Conservation (phyloP, 1,140 invertebrate species). For the Drosophila novamexicana region DNA sequence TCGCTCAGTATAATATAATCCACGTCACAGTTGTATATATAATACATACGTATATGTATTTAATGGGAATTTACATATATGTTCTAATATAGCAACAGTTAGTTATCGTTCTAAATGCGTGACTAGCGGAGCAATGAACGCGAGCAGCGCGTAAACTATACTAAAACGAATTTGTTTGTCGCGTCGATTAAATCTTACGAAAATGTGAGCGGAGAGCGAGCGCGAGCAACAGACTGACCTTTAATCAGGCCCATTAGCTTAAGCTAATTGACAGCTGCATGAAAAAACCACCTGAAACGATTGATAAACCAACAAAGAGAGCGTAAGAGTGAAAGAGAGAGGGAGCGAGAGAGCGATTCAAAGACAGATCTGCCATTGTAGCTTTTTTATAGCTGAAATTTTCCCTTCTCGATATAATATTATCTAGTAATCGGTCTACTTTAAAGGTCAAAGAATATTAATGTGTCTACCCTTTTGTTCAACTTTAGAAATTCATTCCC, state of each 20-base stretch:
- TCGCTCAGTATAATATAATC: slow-evolving; percentile 7
- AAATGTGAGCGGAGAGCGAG: slow-evolving; percentile 5
- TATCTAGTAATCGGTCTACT: too few species aligned
- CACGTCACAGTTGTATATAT: not conserved
- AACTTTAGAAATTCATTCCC: too few species aligned
- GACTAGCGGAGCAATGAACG: slow-evolving; percentile 2
- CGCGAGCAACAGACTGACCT: slow-evolving; percentile 29
- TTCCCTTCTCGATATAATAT: too few species aligned
- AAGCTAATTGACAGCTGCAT: not conserved
- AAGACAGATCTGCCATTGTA: not conserved
- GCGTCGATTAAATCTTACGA: slow-evolving; percentile 49
- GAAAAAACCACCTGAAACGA: not conserved
- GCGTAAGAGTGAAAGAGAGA: not conserved
- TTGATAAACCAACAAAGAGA: not conserved
- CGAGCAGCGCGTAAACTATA: slow-evolving; percentile 43
- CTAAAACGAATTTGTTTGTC: slow-evolving; percentile 41
- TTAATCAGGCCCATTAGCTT: slow-evolving; percentile 34
- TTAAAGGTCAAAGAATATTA: too few species aligned
- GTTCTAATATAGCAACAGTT: slow-evolving; percentile 16
- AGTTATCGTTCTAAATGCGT: not conserved
- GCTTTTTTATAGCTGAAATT: not conserved
- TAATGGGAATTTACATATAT: slow-evolving; percentile 1
- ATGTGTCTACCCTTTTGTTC: too few species aligned
- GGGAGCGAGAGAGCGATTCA: not conserved
- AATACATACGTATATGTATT: slow-evolving; percentile 7